These are phyloP conservation scores for Hedya salicella DNA, from an alignment of 2,888 invertebrate genomes.

Conservation along the genomic window DNA sequence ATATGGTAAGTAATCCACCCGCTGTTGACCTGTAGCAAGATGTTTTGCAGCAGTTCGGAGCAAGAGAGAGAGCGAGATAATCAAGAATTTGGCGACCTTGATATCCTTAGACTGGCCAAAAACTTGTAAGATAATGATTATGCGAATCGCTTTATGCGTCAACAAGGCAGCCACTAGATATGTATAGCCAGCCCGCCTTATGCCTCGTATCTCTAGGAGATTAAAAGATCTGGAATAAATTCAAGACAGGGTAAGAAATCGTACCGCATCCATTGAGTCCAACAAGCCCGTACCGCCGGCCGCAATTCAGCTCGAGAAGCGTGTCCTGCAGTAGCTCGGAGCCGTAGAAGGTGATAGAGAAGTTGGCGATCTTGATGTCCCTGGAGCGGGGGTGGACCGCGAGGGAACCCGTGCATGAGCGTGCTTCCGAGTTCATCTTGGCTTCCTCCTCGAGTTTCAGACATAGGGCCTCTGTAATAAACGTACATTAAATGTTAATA, in stretches of 20 bases:
- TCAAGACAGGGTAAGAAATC: slow-evolving; percentile 49
- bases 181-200: too few relatives aligned
- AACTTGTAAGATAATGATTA: too few relatives aligned
- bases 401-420: slow-evolving; percentile 97
- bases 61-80: too few relatives aligned
- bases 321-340: slow-evolving; percentile 98
- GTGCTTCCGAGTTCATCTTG: slow-evolving; percentile 95
- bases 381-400: slow-evolving; percentile 98
- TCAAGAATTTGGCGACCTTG: too few relatives aligned
- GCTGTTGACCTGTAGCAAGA: too few relatives aligned
- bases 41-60: too few relatives aligned
- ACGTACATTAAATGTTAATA: not conserved
- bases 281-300: slow-evolving; percentile 97
- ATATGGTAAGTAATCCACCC: too few relatives aligned
- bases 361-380: slow-evolving; percentile 97
- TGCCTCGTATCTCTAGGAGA: too few relatives aligned
- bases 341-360: slow-evolving; percentile 99
- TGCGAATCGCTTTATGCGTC: too few relatives aligned
- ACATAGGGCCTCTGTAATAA: slow-evolving; percentile 90
- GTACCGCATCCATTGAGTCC: slow-evolving; percentile 98
- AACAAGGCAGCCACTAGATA: too few relatives aligned
- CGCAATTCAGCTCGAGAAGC: slow-evolving; percentile 98
- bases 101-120: too few relatives aligned
- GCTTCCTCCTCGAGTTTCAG: slow-evolving; percentile 95
- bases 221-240: too few relatives aligned